These are phyloP conservation scores for Drosophila teissieri DNA, from an alignment of 1,140 invertebrate species.

Conservation along the genomic window DNA sequence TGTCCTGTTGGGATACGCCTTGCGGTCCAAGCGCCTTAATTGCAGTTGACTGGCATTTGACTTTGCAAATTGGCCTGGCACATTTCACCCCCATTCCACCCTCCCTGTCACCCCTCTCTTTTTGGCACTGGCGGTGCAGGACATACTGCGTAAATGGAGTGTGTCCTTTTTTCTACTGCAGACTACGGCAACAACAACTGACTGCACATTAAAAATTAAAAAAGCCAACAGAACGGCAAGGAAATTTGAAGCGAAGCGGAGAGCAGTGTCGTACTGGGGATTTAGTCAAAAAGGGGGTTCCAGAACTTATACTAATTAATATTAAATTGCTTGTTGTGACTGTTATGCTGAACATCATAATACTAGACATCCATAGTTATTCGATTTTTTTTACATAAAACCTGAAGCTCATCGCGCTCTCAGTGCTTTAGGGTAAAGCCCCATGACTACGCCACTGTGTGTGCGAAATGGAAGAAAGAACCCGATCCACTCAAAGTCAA, in stretches of 20 bases:
- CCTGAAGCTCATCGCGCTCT: no score
- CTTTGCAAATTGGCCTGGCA: conserved; percentile 73
- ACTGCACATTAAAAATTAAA: conserved; percentile 83
- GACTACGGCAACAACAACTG: conserved; percentile 55
- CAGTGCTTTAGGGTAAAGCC: neutral
- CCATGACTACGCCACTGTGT: conserved; percentile 1
- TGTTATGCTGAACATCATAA: no score
- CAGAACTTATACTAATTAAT: neutral
- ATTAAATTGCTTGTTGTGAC: neutral
- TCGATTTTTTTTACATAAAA: no score
- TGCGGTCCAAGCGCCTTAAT: conserved; percentile 62
- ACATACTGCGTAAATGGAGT: conserved; percentile 71
- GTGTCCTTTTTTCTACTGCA: conserved; percentile 51
- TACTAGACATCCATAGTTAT: no score
- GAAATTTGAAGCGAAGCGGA: conserved; percentile 20
- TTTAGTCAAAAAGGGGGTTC: neutral
- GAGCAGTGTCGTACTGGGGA: neutral
- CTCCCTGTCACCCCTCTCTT: neutral
- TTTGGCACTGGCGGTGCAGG: conserved; percentile 27
- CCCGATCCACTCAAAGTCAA: conserved; percentile 35
- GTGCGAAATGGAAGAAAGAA: conserved; percentile 13
- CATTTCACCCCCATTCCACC: conserved; percentile 10
- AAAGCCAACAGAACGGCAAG: conserved; percentile 54
- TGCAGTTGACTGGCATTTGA: conserved; percentile 82
- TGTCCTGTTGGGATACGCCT: conserved; percentile 16